These are phyloP conservation scores for Chaunax sp. DNA, from an alignment of 2,797 vertebrate genomes.

Conservation along the genomic window DNA sequence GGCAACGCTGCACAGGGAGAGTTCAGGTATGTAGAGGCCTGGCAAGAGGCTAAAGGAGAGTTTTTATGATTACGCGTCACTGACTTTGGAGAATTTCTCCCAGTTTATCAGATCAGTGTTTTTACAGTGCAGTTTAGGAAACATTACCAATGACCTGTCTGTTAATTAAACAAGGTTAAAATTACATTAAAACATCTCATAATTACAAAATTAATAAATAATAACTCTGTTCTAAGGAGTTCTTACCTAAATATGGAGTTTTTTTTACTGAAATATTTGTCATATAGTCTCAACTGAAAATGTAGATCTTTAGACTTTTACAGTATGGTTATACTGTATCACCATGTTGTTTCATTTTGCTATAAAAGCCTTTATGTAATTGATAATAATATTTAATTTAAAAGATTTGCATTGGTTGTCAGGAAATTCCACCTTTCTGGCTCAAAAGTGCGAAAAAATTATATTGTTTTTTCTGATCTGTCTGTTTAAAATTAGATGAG, in stretches of 20 bases:
- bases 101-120: background rate
- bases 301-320: no score
- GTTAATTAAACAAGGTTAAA: no score
- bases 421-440: no score
- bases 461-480: no score
- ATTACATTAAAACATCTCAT: background rate
- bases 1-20: conserved; percentile 4
- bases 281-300: no score
- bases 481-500: no score
- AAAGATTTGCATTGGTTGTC: no score
- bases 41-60: conserved; percentile 6
- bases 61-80: conserved; percentile 28
- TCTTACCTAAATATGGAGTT: background rate
- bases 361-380: no score
- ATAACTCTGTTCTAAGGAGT: background rate
- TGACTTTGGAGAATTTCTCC: conserved; percentile 37
- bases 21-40: conserved; percentile 41
- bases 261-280: background rate
- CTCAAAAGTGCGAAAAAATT: no score
- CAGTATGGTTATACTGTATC: no score
- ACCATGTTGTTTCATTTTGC: no score
- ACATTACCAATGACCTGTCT: background rate
- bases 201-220: background rate
- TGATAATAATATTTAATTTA: no score
- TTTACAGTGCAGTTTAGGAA: background rate